Evolutionary conservation across 2,113 vertebrate genomes (phyloP), one percentile per base, ranked within the genome.

Genomic region (human): DNA sequence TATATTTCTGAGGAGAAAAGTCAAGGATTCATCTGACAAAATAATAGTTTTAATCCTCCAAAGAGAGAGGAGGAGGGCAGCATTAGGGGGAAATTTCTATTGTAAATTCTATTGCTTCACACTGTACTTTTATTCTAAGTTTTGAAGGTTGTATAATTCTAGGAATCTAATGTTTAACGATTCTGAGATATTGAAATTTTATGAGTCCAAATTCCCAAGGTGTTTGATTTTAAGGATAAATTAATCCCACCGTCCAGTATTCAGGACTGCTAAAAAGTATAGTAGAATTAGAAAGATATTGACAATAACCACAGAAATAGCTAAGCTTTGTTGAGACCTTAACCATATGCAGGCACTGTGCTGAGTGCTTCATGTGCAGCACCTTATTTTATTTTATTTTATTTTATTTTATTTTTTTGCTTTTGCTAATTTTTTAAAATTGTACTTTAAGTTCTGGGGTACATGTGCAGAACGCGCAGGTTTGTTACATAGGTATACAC

Each of bases 11-110:
- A 45, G 2, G 45, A 82, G 30, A 50, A 86, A 94, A 89, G 45
- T 72, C 81, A 93, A 70, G 61, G 79, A 97, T 38, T 16, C 12
- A 66, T 35, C 27, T 75, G 75, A 93, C 94, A 78, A 90, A 87
- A 50, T 75, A 87, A 68, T 0, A 0, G n/a, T 95, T 79, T 50
- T 3, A 0, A 38, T 8, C 27, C 61, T 50, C 93, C 4, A 25
- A 82, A 76, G 50, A 78, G 22, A 86, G 43, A 45, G 78, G 38
- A 55, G 27, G 32, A 89, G 14, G 66, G 40, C 20, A n/a, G 50
- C 27, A 22, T 52, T 22, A 48, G 35, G 70, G 22, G 30, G n/a
- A 76, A 90, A 81, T 70, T n/a, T 80, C 73, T 50, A 35, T 23
- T 72, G 55, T 70, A 78, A 38, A 80, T 55, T 94, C 59, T 92